Base-by-base conservation (phyloP, 2,113 vertebrate genomes). In the Barbus barbus region DNA sequence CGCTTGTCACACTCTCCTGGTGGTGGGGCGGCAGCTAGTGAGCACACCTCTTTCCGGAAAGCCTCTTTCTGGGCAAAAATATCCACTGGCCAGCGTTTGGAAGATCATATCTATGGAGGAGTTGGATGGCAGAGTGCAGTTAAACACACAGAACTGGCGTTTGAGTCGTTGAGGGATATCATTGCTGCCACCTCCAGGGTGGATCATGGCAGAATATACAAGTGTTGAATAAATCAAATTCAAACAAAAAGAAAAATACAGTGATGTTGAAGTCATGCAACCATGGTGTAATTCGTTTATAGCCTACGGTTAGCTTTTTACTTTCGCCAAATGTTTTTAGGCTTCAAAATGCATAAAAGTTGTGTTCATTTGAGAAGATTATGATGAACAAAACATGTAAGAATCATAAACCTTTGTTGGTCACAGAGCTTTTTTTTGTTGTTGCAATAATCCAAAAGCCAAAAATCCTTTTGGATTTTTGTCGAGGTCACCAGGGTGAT, bases 201-300 rank as follows among this genome's bases (percentile, higher is more conserved):
- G 95, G 89, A 95, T 96, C 96, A 96, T 96, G 78, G 95, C 95
- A 7, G n/a, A n/a, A n/a, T n/a, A n/a, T n/a, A n/a, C n/a, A n/a
- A n/a, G n/a, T n/a, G n/a, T n/a, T n/a, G n/a, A n/a, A n/a, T n/a
- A n/a, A n/a, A n/a, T n/a, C n/a, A n/a, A n/a, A n/a, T n/a, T n/a
- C n/a, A n/a, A n/a, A n/a, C n/a, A n/a, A n/a, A n/a, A n/a, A n/a
- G n/a, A n/a, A n/a, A n/a, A n/a, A n/a, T n/a, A n/a, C n/a, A n/a
- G n/a, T n/a, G n/a, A n/a, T n/a, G n/a, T n/a, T n/a, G n/a, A n/a
- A n/a, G n/a, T n/a, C n/a, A n/a, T n/a, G n/a, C n/a, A n/a, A n/a
- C n/a, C n/a, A n/a, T n/a, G n/a, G n/a, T n/a, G 46, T 4, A 48
- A 5, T 46, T 46, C 14, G 14, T 48, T 48, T 48, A 48, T 16